Base-by-base conservation (phyloP, 2,888 invertebrate species). In the Microchrysa polita region DNA sequence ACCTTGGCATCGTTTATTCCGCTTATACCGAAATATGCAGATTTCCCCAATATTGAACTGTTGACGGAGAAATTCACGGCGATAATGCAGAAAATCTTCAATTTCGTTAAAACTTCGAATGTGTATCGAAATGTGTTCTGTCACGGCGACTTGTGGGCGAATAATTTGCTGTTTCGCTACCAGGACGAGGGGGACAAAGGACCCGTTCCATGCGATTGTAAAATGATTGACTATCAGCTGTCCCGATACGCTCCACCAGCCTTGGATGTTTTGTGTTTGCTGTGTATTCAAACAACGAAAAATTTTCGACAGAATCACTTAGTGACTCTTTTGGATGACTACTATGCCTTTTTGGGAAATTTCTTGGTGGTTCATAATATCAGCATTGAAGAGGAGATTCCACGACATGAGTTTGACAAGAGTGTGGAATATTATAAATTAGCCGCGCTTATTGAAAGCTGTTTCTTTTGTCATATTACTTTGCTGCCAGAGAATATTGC, bases 151-250 rank as follows among this genome's bases (percentile, higher is more conserved):
- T 78, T 86, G n/a, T 87, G 86, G 87, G 80, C 84, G 0, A 86
- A 86, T 72, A 87, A 87, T 76, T 74, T 86, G 0, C 81, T 87
- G 80, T 85, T 86, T 42, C 80, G 80, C 20, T 83, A 84, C 53
- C 80, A 80, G 2, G n/a, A 16, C n/a, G 77, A 14, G 14, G 12
- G 4, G 18, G 20, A 23, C 5, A 78, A 83, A 42, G 23, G 52
- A 14, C 10, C 83, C 0, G 80, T 79, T 42, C 88, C 89, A 1
- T 83, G 88, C 1, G 87, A 88, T 40, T 90, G 91, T 77, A 80
- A 89, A 42, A 80, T 93, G 10, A 88, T 93, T 1, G 93, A 93
- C 81, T 93, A 89, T 79, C 92, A 92, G 82, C 85, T 91, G 65
- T 84, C 88, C 0, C 86, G 90, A 40, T 92, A 90, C 79, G 88